Percentiles rank a stretch among this genome's conserved stretches.
Evolutionary conservation across 2,113 vertebrate genomes (phyloP).

Genomic region (Malurus alboscapulatus): DNA sequence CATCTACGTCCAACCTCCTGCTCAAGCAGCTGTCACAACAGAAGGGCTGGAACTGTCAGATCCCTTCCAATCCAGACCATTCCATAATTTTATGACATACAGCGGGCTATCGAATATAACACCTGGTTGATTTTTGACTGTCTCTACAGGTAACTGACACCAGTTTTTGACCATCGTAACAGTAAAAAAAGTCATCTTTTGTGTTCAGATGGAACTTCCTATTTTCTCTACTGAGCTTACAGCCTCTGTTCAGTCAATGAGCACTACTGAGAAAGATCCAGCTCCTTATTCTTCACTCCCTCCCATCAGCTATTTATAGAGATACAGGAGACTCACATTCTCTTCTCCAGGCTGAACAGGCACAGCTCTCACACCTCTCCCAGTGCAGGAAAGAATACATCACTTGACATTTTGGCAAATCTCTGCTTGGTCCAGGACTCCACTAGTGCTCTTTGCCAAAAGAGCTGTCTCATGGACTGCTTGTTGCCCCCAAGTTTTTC

Average conservation of each 20-base stretch:
- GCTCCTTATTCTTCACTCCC: neutral
- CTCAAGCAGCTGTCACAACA: neutral
- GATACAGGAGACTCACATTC: neutral
- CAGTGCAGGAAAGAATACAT: neutral
- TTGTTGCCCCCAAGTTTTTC: neutral
- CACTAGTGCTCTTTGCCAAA: neutral
- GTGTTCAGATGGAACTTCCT: neutral
- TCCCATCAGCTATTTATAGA: neutral
- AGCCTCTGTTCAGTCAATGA: neutral
- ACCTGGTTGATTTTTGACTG: neutral
- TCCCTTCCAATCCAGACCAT: neutral
- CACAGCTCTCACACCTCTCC: neutral
- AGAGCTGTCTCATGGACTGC: neutral
- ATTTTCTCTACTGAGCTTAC: neutral
- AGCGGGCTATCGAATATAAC: neutral
- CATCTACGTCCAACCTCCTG: too few species aligned
- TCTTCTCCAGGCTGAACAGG: neutral
- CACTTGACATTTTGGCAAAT: neutral
- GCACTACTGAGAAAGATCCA: neutral
- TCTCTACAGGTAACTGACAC: neutral
- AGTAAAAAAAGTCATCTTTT: neutral
- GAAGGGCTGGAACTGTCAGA: neutral
- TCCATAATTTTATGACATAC: neutral
- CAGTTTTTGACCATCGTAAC: neutral
- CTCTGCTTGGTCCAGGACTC: neutral